Conservation (phyloP, 2,888 invertebrate genomes). For the Clistopyga incitator region DNA sequence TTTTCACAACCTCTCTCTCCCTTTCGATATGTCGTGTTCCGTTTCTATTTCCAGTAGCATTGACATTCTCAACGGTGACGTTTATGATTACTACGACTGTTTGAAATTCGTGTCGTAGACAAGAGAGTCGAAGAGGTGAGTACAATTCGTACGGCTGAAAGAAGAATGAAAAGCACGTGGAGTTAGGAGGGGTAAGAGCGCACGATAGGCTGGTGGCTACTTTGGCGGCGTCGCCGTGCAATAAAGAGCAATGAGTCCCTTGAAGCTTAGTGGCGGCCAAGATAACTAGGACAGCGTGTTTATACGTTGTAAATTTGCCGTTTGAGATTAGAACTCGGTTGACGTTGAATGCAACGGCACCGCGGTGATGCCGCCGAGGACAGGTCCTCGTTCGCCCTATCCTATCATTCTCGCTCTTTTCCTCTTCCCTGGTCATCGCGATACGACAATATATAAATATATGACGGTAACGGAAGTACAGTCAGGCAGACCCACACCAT, state of each 20-base stretch:
- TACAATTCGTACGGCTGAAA: constrained; percentile 28
- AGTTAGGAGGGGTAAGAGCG: constrained; percentile 51
- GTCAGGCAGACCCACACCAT: constrained; percentile 25
- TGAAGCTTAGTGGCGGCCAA: constrained; percentile 66
- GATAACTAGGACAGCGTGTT: constrained; percentile 77
- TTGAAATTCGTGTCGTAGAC: constrained; percentile 25
- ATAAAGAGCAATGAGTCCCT: constrained; percentile 71
- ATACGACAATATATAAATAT: constrained; percentile 59
- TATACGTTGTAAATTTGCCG: constrained; percentile 76
- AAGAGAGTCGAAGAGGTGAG: no score
- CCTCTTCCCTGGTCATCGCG: constrained; percentile 29
- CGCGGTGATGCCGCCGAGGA: neutral
- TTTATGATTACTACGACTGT: no score
- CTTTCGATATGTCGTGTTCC: neutral
- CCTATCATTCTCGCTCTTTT: constrained; percentile 1
- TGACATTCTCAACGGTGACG: no score
- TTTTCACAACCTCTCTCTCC: neutral
- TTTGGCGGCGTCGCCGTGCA: constrained; percentile 65
- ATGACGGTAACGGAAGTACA: constrained; percentile 49
- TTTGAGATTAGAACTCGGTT: constrained; percentile 69
- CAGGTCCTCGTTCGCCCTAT: constrained; percentile 42
- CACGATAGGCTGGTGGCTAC: constrained; percentile 57
- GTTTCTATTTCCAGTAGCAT: constrained; percentile 26
- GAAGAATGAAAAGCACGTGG: constrained; percentile 34
- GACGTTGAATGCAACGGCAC: constrained; percentile 34